Evolutionary conservation across 2,113 vertebrate species (phyloP), one percentile per base, ranked within the genome.

Genomic region (Sander lucioperca): DNA sequence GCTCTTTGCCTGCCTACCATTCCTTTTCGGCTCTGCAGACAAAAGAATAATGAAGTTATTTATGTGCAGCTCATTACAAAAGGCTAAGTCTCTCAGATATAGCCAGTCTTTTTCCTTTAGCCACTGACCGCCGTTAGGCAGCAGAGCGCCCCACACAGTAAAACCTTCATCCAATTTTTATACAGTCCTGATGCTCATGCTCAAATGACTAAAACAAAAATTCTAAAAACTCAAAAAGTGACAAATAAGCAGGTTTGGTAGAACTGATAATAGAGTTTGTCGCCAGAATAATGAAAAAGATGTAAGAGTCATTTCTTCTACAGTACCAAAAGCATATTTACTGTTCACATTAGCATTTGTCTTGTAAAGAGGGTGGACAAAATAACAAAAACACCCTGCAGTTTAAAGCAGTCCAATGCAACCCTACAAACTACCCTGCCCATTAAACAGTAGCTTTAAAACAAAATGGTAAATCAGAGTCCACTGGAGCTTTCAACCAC

Each of bases 41-140:
- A 83, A 79, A 80, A 45, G 76, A 83, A 79, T 84, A 86, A 92
- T 90, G 68, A 84, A 69, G 73, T 87, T 93, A 89, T 91, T 88
- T 82, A 67, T 89, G 80, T 86, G 73, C 73, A 48, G 83, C 91
- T 88, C 65, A 61, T 88, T 89, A 87, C 72, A 78, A 87, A 90
- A 79, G 88, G 73, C 86, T 43, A 50, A 69, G 72, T 65, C 86
- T 89, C 50, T 76, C 59, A 47, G 63, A 70, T 62, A 54, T 56
- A 43, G 25, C 73, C 69, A 71, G 10, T 62, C 23, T 25, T 69
- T 74, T 78, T 70, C 69, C 63, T 72, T 14, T 19, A 19, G 77
- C 81, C 19, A 19, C 69, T 51, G 59, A 53, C 59, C 48, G 23
- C 67, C 10, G 9, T 62, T 25, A 25, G 19, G 54, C 43, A 50